Percentiles rank a stretch among this genome's conserved stretches.
phyloP scores from a whole-genome alignment of 2,888 invertebrate species.

The Metalampra italica region DNA sequence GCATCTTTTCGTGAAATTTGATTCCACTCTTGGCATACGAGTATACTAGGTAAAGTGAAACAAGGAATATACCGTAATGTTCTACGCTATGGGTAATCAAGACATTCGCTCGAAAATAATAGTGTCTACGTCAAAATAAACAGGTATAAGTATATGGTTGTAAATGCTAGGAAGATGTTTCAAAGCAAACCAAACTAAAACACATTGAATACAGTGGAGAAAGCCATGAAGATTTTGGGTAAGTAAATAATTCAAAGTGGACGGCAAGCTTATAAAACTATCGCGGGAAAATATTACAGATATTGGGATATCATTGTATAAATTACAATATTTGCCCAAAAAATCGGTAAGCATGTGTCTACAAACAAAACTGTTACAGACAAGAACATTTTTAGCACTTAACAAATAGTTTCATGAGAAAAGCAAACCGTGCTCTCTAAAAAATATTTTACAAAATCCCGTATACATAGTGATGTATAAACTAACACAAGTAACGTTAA shows the following conservation, averaged over 20 bases:
- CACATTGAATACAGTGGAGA: constrained; percentile 11
- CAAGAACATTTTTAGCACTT: constrained; percentile 44
- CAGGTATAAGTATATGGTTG: constrained; percentile 8
- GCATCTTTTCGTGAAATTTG: constrained; percentile 38
- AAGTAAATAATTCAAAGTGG: constrained; percentile 40
- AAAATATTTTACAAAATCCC: constrained; percentile 59
- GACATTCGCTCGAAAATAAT: constrained; percentile 31
- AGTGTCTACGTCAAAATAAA: constrained; percentile 32
- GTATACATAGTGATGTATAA: constrained; percentile 50
- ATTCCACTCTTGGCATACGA: constrained; percentile 38
- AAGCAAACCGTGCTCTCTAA: constrained; percentile 76
- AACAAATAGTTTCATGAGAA: constrained; percentile 63
- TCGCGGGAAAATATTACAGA: constrained; percentile 19
- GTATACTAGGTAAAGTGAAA: constrained; percentile 15
- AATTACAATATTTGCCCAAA: too few species aligned
- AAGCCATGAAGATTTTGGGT: constrained; percentile 2
- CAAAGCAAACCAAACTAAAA: constrained; percentile 25
- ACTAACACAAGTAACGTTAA: constrained; percentile 55
- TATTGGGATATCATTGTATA: too few species aligned
- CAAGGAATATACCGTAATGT: constrained; percentile 15
- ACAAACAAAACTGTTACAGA: constrained; percentile 22
- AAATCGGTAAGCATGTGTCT: constrained; percentile 1
- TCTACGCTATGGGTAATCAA: constrained; percentile 31
- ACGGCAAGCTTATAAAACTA: constrained; percentile 54
- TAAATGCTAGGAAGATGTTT: constrained; percentile 55